phyloP scores from a whole-genome alignment of 2,888 invertebrate species.

The Drosophila recens region DNA sequence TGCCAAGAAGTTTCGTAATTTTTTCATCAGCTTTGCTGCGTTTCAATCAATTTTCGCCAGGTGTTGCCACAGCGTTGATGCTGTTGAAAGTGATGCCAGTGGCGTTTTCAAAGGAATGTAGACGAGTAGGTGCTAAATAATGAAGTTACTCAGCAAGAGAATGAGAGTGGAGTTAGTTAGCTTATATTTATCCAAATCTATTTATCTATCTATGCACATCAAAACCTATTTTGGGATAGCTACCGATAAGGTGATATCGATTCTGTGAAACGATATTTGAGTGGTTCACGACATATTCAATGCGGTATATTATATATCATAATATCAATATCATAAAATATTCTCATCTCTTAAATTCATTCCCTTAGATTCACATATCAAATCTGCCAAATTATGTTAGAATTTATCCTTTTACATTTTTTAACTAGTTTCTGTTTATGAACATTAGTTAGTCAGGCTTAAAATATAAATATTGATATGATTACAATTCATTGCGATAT shows the following conservation, averaged over 20 bases:
- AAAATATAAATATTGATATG: too few relatives aligned
- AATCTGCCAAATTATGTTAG: too few relatives aligned
- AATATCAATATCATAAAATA: neutral
- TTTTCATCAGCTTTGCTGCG: conserved; percentile 58
- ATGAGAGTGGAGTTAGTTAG: neutral
- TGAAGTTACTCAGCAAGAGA: neutral
- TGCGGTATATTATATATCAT: too few relatives aligned
- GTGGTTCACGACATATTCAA: too few relatives aligned
- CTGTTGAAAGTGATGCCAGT: conserved; percentile 25
- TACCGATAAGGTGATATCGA: too few relatives aligned
- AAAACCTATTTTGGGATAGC: neutral
- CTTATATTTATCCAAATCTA: neutral
- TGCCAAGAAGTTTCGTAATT: conserved; percentile 60
- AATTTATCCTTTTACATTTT: too few relatives aligned
- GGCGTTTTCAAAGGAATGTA: neutral
- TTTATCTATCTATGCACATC: neutral
- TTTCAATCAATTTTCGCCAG: conserved; percentile 65
- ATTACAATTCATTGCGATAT: too few relatives aligned
- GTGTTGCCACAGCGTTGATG: conserved; percentile 57
- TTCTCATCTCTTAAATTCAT: neutral
- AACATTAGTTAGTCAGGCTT: too few relatives aligned
- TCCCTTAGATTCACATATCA: too few relatives aligned
- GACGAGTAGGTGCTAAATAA: conserved; percentile 4
- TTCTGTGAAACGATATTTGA: too few relatives aligned
- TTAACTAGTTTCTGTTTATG: too few relatives aligned